Conservation (phyloP, 2,888 invertebrate species). For the Taphrorychus bicolor region DNA sequence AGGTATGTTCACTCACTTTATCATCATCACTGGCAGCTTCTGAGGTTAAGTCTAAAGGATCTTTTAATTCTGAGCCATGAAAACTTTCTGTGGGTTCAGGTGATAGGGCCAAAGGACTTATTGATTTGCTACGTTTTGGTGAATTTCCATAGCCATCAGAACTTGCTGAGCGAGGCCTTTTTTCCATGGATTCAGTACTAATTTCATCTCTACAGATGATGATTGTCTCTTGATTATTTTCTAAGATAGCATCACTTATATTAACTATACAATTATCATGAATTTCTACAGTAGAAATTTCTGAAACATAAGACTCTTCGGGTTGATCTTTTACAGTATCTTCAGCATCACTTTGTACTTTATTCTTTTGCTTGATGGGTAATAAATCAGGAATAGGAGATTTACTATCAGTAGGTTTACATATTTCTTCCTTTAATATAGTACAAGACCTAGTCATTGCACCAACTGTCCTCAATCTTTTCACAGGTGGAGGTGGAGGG, state of each 20-base stretch:
- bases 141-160: conserved; percentile 49
- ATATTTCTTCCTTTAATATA: conserved; percentile 53
- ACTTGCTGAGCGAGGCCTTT: conserved; percentile 53
- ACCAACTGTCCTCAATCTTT: conserved; percentile 67
- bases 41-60: conserved; percentile 42
- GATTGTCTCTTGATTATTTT: conserved; percentile 58
- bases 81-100: conserved; percentile 40
- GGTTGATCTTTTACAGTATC: conserved; percentile 22
- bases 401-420: conserved; percentile 45
- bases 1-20: conserved; percentile 45
- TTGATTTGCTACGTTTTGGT: conserved; percentile 53
- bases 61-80: conserved; percentile 41
- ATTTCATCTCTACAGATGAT: conserved; percentile 53
- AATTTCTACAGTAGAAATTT: conserved; percentile 48
- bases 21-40: conserved; percentile 48
- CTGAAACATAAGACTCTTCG: conserved; percentile 42
- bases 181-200: conserved; percentile 44
- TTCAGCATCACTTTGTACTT: conserved; percentile 46
- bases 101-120: conserved; percentile 46
- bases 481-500: conserved; percentile 54
- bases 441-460: conserved; percentile 71
- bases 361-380: conserved; percentile 54
- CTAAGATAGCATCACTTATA: conserved; percentile 57
- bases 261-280: conserved; percentile 55
- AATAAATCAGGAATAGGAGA: conserved; percentile 57